phyloP scores from a whole-genome alignment of 2,797 vertebrate species.

The Phoebastria nigripes region DNA sequence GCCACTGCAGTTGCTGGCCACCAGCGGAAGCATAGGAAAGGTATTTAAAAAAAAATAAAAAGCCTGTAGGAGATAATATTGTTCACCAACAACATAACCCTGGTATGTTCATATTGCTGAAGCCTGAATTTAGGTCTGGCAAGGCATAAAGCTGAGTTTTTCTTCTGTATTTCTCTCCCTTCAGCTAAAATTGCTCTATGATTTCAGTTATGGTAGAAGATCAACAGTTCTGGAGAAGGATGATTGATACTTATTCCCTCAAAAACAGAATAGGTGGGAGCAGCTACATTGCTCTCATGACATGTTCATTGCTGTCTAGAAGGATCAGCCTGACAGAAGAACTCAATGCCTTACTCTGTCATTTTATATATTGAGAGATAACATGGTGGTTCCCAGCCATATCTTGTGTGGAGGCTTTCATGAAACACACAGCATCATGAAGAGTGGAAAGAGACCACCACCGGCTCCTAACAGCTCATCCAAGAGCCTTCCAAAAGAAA shows the following conservation, averaged over 20 bases:
- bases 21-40: background rate
- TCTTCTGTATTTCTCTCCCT: background rate
- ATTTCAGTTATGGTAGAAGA: background rate
- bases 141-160: background rate
- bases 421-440: background rate
- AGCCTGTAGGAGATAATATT: background rate
- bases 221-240: background rate
- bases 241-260: background rate
- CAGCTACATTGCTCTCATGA: rapidly evolving
- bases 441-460: background rate
- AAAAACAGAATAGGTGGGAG: background rate
- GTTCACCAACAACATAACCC: background rate
- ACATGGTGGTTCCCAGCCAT: rapidly evolving
- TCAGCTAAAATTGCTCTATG: background rate
- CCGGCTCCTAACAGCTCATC: background rate
- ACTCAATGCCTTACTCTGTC: background rate
- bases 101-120: background rate
- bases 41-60: background rate
- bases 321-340: background rate
- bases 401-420: background rate
- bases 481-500: background rate
- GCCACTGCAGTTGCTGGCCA: background rate
- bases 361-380: background rate
- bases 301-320: background rate
- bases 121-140: background rate